Percentiles rank a stretch among this genome's conserved stretches.
These are phyloP conservation scores for Griposia aprilina DNA, from an alignment of 2,888 invertebrate species.

Conservation along the genomic window DNA sequence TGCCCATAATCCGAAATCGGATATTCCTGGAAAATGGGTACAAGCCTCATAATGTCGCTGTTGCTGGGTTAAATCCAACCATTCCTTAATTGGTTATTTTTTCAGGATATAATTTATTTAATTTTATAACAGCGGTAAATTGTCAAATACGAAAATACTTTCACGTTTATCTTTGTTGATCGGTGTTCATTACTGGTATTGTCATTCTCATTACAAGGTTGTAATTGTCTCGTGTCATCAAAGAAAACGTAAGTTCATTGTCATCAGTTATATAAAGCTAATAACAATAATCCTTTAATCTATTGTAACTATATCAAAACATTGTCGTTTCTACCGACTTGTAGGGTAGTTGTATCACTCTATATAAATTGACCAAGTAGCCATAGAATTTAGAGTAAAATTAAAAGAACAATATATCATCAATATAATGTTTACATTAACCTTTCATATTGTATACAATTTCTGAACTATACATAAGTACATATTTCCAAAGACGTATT, in stretches of 20 bases:
- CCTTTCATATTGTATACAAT: not conserved
- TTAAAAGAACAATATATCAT: conserved; percentile 5
- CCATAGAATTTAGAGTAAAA: not conserved
- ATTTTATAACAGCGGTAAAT: not conserved
- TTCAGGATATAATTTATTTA: not conserved
- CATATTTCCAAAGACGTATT: conserved; percentile 16
- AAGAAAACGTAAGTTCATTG: conserved; percentile 19
- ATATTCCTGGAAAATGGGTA: not conserved
- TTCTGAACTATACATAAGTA: not conserved
- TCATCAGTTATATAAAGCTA: not conserved
- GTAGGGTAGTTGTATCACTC: not conserved
- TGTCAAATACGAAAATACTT: not conserved
- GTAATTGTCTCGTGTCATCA: conserved; percentile 17
- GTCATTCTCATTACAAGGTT: conserved; percentile 6
- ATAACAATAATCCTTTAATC: conserved; percentile 7
- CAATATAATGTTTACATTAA: conserved; percentile 1
- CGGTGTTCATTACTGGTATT: not conserved
- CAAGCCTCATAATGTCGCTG: not conserved
- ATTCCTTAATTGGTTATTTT: not conserved
- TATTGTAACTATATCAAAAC: conserved; percentile 16
- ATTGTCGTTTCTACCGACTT: not conserved
- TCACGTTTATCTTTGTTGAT: not conserved
- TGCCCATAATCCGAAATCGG: not conserved
- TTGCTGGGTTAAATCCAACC: not conserved
- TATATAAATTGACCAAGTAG: not conserved